Evolutionary conservation across 2,113 vertebrate genomes (phyloP), one percentile per base, ranked within the genome.

Genomic region (Nyctereutes procyonoides): DNA sequence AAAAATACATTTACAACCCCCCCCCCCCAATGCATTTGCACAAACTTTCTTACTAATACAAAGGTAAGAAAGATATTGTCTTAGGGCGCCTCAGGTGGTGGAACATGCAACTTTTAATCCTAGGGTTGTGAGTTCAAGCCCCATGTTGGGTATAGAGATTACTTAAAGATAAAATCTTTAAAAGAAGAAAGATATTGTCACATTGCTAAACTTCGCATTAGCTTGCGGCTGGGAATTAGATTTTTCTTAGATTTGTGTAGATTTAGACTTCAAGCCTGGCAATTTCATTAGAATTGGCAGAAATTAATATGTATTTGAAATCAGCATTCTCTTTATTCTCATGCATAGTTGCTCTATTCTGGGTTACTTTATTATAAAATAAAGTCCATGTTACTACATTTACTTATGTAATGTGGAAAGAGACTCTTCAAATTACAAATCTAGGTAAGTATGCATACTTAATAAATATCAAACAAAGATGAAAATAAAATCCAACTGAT

Each of bases 281-380:
- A 85, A 26, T 86, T 93, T 93, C 56, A 73, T 5, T 65, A 93
- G 69, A 62, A 69, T 22, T 63, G 56, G 58, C 67, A 87, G 53
- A 79, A 92, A 65, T 30, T 53, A 71, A 20, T n/a, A 80, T 9
- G 19, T 73, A 74, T 85, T 85, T 85, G 84, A 90, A 95, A 51
- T 67, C 48, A 60, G 26, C 74, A 9, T 93, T 93, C 62, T 19
- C 56, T 86, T 73, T 92, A 65, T 56, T 95, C 8, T 88, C 55
- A 53, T 58, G n/a, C 79, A 83, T 69, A 87, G 38, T 80, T 94
- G 55, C n/a, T 43, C 51, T 85, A 76, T 89, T 67, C 79, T 95
- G 65, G 63, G 58, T 81, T 85, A 88, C 53, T 65, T 90, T 93
- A 76, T 88, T 94, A 79, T 56, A 96, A 96, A 92, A 85, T 74